Evolutionary conservation across 2,888 invertebrate genomes (phyloP), one percentile per base, ranked within the genome.

Genomic region (Geophilus truncorum): DNA sequence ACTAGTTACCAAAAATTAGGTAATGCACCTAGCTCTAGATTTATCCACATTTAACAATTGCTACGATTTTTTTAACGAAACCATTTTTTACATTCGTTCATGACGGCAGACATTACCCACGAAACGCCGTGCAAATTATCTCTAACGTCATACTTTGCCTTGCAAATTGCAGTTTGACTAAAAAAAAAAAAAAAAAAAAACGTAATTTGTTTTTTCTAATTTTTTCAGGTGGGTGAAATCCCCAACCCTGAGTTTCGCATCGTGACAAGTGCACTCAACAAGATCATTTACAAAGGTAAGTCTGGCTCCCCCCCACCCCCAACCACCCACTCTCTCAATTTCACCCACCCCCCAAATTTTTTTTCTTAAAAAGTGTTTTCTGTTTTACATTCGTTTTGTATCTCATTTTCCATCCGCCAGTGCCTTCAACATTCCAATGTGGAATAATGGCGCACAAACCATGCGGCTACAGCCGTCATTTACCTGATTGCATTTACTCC

Each of bases 221-320:
- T 34, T 36, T 32, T 84, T 86, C 90, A 97, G 97, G 90, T 97
- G 83, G 97, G 97, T 80, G 94, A 96, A 87, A 90, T 93, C 84
- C 96, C 96, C 62, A 96, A 97, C 89, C 92, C 95, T 45, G 96
- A 96, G 88, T 89, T 97, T 83, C 91, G 96, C 86, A 92, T 94
- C 89, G 90, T 97, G 86, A 96, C 96, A 81, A 95, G 96, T 88
- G 94, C 96, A 88, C 90, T 97, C 87, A 94, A 94, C 87, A 93
- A 94, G 89, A 96, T 97, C 85, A 93, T 92, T 87, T 96, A 94
- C 86, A 95, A 95, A 87, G 96, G 96, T 94, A 89, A 90, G 90
- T 70, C 25, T 21, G n/a, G 12, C 3, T 78, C 45, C 21, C 6
- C n/a, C n/a, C n/a, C n/a, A n/a, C n/a, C n/a, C n/a, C n/a, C n/a